Evolutionary conservation across 2,113 vertebrate species (phyloP).

Genomic region (Piaya cayana): DNA sequence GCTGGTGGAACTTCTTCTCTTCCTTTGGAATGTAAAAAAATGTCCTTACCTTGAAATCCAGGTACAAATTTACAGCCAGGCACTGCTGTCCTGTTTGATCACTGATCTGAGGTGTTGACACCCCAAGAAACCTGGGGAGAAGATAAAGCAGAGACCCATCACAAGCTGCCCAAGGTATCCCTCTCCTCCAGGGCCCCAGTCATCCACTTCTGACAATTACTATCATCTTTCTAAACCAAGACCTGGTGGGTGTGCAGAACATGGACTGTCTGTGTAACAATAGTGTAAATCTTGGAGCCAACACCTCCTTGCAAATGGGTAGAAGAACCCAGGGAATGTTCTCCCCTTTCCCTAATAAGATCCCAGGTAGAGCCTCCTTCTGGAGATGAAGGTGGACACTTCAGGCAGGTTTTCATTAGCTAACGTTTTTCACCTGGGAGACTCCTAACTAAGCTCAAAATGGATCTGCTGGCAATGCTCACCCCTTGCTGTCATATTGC

Average conservation of each 20-base stretch:
- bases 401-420: background rate
- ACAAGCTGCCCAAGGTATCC: background rate
- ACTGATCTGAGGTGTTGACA: background rate
- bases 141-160: background rate
- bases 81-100: background rate
- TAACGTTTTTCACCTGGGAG: conserved; percentile 45
- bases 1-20: background rate
- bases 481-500: conserved; percentile 23
- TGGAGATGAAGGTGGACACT: background rate
- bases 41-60: background rate
- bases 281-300: background rate
- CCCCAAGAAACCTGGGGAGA: background rate
- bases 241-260: background rate
- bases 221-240: background rate
- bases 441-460: conserved; percentile 54
- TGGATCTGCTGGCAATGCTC: conserved; percentile 43
- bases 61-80: background rate
- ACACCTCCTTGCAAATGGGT: background rate
- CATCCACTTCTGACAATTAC: background rate
- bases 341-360: background rate
- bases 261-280: no score
- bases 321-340: background rate
- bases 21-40: background rate
- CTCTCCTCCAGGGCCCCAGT: background rate
- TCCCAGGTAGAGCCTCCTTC: background rate